These are phyloP conservation scores for Grapholita molesta DNA, from an alignment of 1,140 invertebrate species.

Conservation along the genomic window DNA sequence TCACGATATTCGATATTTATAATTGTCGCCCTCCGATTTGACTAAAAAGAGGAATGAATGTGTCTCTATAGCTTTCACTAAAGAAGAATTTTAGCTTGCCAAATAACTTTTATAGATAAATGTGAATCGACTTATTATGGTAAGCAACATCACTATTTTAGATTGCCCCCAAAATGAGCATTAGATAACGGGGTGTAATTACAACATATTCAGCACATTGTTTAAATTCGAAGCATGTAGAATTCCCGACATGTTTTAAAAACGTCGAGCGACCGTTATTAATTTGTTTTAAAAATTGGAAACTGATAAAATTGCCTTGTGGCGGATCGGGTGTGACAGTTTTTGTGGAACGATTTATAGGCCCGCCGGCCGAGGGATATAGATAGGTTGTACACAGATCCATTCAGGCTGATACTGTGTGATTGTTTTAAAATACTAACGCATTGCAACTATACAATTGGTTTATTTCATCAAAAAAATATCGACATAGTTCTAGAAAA, in stretches of 20 bases:
- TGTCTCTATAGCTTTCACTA: no score
- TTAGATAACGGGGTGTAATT: no score
- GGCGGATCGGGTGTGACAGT: neutral
- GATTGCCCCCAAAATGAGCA: no score
- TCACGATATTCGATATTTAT: no score
- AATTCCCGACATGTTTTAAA: neutral
- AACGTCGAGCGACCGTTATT: neutral
- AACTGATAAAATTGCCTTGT: neutral
- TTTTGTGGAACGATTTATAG: neutral
- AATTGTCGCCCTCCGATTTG: no score
- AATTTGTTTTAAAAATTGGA: constrained; percentile 1
- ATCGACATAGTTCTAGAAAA: no score
- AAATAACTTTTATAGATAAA: no score
- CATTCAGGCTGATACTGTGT: neutral
- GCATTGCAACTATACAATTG: neutral
- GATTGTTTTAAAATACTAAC: neutral
- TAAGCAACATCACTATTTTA: no score
- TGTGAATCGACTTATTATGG: no score
- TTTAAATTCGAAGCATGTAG: neutral
- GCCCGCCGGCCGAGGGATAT: neutral
- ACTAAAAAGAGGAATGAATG: no score
- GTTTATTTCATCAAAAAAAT: neutral
- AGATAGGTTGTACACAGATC: neutral
- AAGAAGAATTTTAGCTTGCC: no score
- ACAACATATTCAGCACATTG: no score